phyloP scores from a whole-genome alignment of 2,888 invertebrate species.

The Oligia fasciuncula region DNA sequence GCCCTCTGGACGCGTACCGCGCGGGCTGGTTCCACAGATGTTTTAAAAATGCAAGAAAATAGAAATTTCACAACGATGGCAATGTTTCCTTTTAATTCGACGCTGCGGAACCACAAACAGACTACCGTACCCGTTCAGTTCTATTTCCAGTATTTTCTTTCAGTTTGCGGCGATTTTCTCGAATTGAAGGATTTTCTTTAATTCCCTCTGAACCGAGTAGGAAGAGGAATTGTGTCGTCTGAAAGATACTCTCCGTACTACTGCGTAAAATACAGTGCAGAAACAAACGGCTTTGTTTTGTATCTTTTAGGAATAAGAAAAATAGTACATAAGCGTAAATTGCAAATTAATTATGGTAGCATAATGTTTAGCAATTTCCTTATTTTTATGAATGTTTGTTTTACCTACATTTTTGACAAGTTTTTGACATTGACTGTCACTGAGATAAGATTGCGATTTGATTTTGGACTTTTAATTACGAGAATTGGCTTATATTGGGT shows the following conservation, averaged over 20 bases:
- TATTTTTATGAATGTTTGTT: background rate
- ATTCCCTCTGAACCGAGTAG: constrained; percentile 44
- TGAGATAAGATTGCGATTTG: no score
- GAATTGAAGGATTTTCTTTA: constrained; percentile 64
- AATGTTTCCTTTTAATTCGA: constrained; percentile 39
- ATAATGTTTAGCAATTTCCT: background rate
- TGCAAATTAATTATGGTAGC: no score
- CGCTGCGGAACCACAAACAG: constrained; percentile 28
- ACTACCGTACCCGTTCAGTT: constrained; percentile 12
- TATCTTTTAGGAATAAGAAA: background rate
- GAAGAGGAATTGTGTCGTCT: constrained; percentile 49
- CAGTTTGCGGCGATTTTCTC: constrained; percentile 49
- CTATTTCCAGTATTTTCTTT: constrained; percentile 50
- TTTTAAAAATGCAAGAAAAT: background rate
- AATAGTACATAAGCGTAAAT: background rate
- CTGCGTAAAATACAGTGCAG: constrained; percentile 8
- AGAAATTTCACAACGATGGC: background rate
- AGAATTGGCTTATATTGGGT: background rate
- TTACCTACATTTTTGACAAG: no score
- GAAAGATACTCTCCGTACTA: constrained; percentile 25
- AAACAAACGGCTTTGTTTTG: background rate
- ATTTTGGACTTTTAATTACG: background rate
- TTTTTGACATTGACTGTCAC: no score
- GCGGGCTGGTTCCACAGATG: background rate
- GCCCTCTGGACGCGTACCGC: no score